Evolutionary conservation across 2,888 invertebrate genomes (phyloP), one percentile per base, ranked within the genome.

Genomic region (Acleris laterana): DNA sequence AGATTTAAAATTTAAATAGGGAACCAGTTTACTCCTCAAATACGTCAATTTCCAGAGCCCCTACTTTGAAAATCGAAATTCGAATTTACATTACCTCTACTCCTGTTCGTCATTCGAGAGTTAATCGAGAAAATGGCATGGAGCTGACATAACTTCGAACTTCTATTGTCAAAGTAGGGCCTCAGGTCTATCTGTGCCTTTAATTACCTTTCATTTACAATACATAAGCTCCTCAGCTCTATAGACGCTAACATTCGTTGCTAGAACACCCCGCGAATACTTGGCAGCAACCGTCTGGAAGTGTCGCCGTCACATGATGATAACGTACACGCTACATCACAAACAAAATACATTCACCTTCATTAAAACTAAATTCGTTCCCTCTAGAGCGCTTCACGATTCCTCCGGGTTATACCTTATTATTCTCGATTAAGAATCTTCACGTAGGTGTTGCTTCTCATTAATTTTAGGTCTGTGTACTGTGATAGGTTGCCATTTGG

Each of bases 371-470:
- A 13, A 19, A 13, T 38, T 2, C n/a, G 6, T 17, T 16, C 25
- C 25, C 11, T 42, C 19, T 7, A 13, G n/a, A 6, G 55, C 6
- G 25, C 49, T 55, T 44, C 55, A 25, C 55, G 13, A 64, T 55
- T 25, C 19, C 53, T 49, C 1, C 13, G 59, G 53, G 1, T 64
- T 28, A 38, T 59, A 58, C 3, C 9, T 19, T 28, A 76, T 79
- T 83, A 83, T 83, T 83, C 79, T 74, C 75, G 81, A 82, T 83
- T 73, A 74, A 76, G 77, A 79, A 76, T 75, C 70, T 72, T 13
- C 57, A 74, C 73, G 82, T 83, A 75, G 82, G 81, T 71, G 79
- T 67, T 56, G 52, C 64, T 64, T 20, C 32, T 42, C 42, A 81
- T 77, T 79, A 76, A 81, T 77, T 79, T 76, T 76, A 77, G 73